Conservation (phyloP, 2,888 invertebrate genomes). For the Diaphora mendica region DNA sequence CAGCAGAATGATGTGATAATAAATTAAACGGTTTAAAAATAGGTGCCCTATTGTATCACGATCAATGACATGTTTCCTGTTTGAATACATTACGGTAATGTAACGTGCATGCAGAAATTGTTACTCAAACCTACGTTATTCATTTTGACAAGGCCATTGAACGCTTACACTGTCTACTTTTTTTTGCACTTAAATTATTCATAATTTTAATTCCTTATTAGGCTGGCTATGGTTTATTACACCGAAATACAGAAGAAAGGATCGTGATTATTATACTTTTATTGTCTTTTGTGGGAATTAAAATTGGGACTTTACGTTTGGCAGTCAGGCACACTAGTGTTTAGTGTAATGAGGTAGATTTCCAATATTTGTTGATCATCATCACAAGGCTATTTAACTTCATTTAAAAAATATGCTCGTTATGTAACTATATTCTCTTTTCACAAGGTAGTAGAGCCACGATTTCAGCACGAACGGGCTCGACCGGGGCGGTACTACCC, state of each 20-base stretch:
- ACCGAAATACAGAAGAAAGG: neutral
- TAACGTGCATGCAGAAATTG: slow-evolving; percentile 10
- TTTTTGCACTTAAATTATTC: neutral
- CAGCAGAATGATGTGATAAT: slow-evolving; percentile 29
- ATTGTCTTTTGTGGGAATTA: neutral
- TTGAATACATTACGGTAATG: slow-evolving; percentile 50
- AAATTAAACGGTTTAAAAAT: slow-evolving; percentile 49
- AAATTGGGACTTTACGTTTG: neutral
- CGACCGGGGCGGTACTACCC: no score
- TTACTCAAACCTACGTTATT: neutral
- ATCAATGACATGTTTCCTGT: slow-evolving; percentile 53
- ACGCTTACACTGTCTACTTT: neutral
- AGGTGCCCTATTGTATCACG: slow-evolving; percentile 50
- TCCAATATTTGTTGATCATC: no score
- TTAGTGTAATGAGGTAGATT: no score
- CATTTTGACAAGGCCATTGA: neutral
- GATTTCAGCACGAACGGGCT: no score
- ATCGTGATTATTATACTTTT: neutral
- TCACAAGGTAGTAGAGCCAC: no score
- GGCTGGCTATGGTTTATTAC: neutral
- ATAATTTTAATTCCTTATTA: neutral
- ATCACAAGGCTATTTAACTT: no score
- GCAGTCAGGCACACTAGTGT: neutral
- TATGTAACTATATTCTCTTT: no score
- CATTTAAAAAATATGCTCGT: no score